phyloP scores from a whole-genome alignment of 2,113 vertebrate genomes.

The Psittacara wagleri region DNA sequence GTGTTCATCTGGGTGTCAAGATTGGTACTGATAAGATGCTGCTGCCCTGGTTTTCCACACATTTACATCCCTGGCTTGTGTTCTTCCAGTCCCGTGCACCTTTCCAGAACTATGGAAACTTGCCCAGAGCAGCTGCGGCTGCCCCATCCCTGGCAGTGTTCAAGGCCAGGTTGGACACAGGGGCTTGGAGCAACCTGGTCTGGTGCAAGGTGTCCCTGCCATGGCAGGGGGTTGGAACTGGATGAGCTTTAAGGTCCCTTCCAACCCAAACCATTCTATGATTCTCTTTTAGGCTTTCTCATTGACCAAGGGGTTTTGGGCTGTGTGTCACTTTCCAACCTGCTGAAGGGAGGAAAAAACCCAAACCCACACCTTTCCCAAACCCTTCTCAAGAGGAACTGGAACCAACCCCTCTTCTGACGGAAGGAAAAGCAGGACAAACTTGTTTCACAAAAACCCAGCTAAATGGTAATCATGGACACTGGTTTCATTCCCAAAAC shows the following conservation, averaged over 20 bases:
- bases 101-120: background rate
- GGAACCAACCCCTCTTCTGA: background rate
- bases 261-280: background rate
- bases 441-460: background rate
- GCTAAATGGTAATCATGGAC: background rate
- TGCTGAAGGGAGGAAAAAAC: background rate
- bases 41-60: fast-evolving
- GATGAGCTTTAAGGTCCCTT: background rate
- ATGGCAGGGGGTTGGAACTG: background rate
- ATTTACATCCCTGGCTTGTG: fast-evolving
- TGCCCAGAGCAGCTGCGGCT: background rate
- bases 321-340: constrained; percentile 31
- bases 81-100: fast-evolving
- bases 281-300: constrained; percentile 38
- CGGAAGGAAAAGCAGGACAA: background rate
- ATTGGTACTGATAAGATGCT: fast-evolving
- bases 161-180: background rate
- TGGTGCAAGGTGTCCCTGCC: background rate
- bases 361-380: background rate
- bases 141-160: background rate
- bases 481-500: background rate
- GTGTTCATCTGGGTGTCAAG: fast-evolving
- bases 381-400: background rate
- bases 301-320: constrained; percentile 58
- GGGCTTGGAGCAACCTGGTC: background rate